A percentile compares a stretch with the other conserved stretches of the same genome.
These are phyloP conservation scores for Mastomys coucha DNA, from an alignment of 2,113 vertebrate genomes.

Conservation along the genomic window DNA sequence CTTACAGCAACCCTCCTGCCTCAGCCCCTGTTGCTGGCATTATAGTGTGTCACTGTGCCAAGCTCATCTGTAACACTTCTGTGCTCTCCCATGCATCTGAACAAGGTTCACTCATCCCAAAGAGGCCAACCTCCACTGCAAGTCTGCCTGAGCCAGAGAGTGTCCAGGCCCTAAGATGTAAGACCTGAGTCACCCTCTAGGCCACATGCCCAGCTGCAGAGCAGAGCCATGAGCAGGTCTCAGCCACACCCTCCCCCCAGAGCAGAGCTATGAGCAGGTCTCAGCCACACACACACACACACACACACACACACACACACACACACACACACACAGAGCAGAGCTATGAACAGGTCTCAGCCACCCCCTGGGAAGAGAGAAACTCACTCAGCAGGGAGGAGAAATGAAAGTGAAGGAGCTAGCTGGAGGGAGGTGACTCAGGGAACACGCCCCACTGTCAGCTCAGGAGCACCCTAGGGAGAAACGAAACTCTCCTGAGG, in stretches of 20 bases:
- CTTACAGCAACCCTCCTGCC: neutral
- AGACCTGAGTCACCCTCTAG: too few species aligned
- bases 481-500: neutral
- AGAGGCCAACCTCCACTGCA: neutral
- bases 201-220: too few species aligned
- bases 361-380: neutral
- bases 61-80: neutral
- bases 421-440: neutral
- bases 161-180: too few species aligned
- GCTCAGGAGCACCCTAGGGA: neutral
- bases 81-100: fast-evolving
- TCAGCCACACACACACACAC: too few species aligned
- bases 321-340: too few species aligned
- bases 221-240: too few species aligned
- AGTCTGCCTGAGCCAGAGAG: too few species aligned
- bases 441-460: neutral
- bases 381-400: neutral
- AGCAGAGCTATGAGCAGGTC: too few species aligned
- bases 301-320: too few species aligned
- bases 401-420: constrained; percentile 63
- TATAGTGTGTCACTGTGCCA: neutral
- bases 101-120: neutral
- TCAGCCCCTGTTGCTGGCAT: neutral
- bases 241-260: too few species aligned
- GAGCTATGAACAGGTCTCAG: neutral